Percentiles rank a stretch among this genome's conserved stretches.
Conservation (phyloP, 2,888 invertebrate species). For the Cantharis rustica region DNA sequence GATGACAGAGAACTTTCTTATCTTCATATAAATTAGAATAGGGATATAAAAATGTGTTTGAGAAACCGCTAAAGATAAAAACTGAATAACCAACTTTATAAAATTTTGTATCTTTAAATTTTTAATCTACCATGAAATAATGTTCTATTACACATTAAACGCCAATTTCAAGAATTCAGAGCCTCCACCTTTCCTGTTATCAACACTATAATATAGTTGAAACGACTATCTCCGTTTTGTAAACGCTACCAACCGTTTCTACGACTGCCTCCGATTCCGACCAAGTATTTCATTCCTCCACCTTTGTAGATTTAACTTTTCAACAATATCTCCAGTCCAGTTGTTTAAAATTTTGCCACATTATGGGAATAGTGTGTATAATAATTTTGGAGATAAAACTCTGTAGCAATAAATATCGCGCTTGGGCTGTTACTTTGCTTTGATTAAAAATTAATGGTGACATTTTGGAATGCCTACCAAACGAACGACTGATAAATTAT, state of each 20-base stretch:
- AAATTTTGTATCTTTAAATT: conserved; percentile 22
- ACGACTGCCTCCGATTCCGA: too few species aligned
- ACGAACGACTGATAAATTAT: not conserved
- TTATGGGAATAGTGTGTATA: not conserved
- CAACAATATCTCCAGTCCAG: not conserved
- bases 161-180: not conserved
- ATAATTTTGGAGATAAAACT: not conserved
- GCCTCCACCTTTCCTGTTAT: not conserved
- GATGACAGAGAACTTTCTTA: conserved; percentile 56
- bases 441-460: not conserved
- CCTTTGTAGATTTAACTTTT: not conserved
- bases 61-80: conserved; percentile 34
- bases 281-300: not conserved
- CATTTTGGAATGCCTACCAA: not conserved
- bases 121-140: conserved; percentile 13
- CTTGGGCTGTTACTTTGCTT: not conserved
- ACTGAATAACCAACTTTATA: conserved; percentile 27
- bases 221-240: not conserved
- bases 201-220: not conserved
- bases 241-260: not conserved
- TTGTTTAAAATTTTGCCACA: not conserved
- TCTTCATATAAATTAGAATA: conserved; percentile 51
- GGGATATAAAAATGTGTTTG: conserved; percentile 35
- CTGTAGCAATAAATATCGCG: not conserved
- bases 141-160: not conserved